Evolutionary conservation across 2,113 vertebrate genomes (phyloP).

Genomic region (Pongo pygmaeus): DNA sequence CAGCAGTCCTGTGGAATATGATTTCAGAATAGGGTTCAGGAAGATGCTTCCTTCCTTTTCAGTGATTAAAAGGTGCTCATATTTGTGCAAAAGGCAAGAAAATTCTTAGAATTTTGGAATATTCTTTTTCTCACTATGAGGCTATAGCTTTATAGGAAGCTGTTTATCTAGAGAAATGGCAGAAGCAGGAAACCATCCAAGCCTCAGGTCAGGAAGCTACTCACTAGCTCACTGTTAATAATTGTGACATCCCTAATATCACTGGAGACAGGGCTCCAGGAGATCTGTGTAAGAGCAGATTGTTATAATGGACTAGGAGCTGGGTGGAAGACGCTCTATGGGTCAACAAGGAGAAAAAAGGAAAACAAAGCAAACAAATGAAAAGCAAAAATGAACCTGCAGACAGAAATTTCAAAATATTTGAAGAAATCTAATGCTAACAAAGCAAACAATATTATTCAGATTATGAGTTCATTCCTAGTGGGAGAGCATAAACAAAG

Average conservation of each 20-base stretch:
- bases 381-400: neutral
- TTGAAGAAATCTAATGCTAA: constrained; percentile 30
- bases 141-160: neutral
- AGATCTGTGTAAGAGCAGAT: neutral
- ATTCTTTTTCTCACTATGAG: neutral
- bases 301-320: neutral
- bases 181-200: neutral
- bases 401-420: constrained; percentile 21
- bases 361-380: neutral
- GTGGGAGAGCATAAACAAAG: neutral
- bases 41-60: neutral
- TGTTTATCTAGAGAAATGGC: neutral
- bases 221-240: neutral
- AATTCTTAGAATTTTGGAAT: neutral
- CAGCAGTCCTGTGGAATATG: neutral
- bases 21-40: neutral
- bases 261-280: neutral
- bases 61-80: neutral
- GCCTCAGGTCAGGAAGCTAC: neutral
- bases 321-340: neutral
- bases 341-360: neutral
- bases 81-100: neutral
- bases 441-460: neutral
- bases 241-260: neutral
- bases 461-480: constrained; percentile 9